A percentile compares a stretch with the other conserved stretches of the same genome.
Evolutionary conservation across 2,888 invertebrate species (phyloP).

Genomic region (Drosophila basisetae): DNA sequence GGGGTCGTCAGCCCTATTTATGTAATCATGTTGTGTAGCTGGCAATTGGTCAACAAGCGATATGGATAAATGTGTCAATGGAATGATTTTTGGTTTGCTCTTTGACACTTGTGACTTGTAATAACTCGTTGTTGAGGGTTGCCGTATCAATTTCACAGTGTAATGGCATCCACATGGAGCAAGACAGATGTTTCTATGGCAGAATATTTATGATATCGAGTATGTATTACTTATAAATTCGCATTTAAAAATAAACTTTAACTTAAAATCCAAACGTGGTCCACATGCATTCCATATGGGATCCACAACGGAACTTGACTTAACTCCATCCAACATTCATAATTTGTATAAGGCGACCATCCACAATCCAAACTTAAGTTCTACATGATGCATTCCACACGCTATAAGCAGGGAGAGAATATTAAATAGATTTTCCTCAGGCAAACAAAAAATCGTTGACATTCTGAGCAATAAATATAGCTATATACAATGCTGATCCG

Average conservation of each 20-base stretch:
- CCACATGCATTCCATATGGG: neutral
- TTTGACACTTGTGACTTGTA: slow-evolving; percentile 14
- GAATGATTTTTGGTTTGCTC: slow-evolving; percentile 50
- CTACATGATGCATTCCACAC: slow-evolving; percentile 4
- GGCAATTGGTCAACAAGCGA: slow-evolving; percentile 54
- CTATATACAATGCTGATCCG: neutral
- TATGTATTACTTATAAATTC: neutral
- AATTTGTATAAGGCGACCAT: neutral
- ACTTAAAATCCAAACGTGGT: neutral
- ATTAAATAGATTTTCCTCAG: neutral
- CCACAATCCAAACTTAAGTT: neutral
- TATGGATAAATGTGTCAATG: slow-evolving; percentile 58
- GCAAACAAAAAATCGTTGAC: slow-evolving; percentile 11
- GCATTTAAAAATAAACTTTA: neutral
- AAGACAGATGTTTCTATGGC: neutral
- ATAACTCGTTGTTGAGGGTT: neutral
- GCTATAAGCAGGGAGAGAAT: neutral
- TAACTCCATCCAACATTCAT: too few relatives aligned
- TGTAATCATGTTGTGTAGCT: slow-evolving; percentile 39
- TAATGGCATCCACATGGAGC: neutral
- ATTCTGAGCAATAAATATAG: slow-evolving; percentile 5
- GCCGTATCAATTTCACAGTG: neutral
- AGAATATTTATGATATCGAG: neutral
- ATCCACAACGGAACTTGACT: neutral
- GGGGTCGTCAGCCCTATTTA: slow-evolving; percentile 75